Base-by-base conservation (phyloP, 1,140 invertebrate genomes). In the Cyrtorhinus lividipennis region DNA sequence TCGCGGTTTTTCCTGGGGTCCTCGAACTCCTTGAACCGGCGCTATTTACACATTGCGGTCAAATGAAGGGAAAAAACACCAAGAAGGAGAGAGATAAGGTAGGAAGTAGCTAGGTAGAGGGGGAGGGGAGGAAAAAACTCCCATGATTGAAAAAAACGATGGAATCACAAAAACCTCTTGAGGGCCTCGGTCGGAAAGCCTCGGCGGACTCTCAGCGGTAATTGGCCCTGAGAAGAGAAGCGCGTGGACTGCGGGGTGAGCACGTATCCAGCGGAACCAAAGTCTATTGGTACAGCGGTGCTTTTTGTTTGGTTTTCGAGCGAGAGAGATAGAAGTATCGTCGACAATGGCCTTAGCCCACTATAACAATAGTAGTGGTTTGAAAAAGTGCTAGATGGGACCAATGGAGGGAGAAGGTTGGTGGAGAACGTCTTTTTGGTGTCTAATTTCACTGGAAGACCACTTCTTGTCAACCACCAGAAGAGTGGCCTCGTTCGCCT, bases 181-280 rank as follows among this genome's bases (percentile, higher is more conserved):
- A 38, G 30, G 30, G 30, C 5, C 5, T 38, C 30, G 30, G 30
- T 38, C 15, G 30, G 30, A 8, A 15, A 15, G 15, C 5, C 15
- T 38, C 5, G 30, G 5, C 15, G 30, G 30, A 38, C 5, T 38
- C 30, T 15, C 5, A 15, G 15, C 5, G 15, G 30, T 38, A 38
- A 53, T 13, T 53, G 10, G 48, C 8, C 48, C 12, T 53, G 12
- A 12, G 38, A 44, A 44, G 12, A 12, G 48, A 53, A 38, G 48
- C 48, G 48, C 48, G 48, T 53, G 48, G 48, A 53, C 48, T 10
- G 48, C 48, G 48, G 8, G 48, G 48, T 22, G 20, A 53, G 48
- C 48, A 53, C 48, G 48, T 53, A 53, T 53, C 48, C 48, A 22
- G 48, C 48, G 48, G 48, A 53, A 53, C 48, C 48, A 53, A 53